phyloP scores from a whole-genome alignment of 2,888 invertebrate species.

The Protophormia terraenovae region DNA sequence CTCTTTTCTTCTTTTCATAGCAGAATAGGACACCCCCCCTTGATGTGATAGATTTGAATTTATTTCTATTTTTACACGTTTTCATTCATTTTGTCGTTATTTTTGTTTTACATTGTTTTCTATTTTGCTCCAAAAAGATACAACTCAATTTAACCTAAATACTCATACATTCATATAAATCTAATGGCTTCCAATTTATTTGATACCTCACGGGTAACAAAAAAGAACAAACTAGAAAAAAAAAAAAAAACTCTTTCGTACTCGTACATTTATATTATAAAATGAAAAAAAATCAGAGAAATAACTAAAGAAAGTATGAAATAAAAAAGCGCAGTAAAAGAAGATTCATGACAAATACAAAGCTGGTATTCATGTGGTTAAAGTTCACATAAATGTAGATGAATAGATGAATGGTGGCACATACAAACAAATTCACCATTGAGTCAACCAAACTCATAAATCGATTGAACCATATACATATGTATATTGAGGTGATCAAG shows the following conservation, averaged over 20 bases:
- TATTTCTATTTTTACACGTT: neutral
- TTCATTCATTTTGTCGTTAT: too few species aligned
- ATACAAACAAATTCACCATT: constrained; percentile 16
- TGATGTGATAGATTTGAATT: neutral
- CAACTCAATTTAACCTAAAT: constrained; percentile 58
- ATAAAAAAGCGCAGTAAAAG: neutral
- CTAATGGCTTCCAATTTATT: constrained; percentile 62
- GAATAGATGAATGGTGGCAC: neutral
- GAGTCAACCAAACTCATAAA: neutral
- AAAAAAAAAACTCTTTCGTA: neutral
- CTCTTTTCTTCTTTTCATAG: neutral
- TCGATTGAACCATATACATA: neutral
- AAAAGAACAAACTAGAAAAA: neutral
- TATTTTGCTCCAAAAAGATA: neutral
- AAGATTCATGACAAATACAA: constrained; percentile 37
- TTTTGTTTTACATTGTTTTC: constrained; percentile 1
- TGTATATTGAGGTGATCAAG: neutral
- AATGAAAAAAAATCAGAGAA: neutral
- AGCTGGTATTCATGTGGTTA: constrained; percentile 32
- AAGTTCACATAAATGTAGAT: neutral
- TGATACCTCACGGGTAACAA: constrained; percentile 36
- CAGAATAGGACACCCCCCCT: neutral
- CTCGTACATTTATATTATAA: neutral
- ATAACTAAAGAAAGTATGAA: neutral
- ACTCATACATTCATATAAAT: constrained; percentile 37